phyloP scores from a whole-genome alignment of 2,797 vertebrate genomes.

The Diplodus puntazzo region DNA sequence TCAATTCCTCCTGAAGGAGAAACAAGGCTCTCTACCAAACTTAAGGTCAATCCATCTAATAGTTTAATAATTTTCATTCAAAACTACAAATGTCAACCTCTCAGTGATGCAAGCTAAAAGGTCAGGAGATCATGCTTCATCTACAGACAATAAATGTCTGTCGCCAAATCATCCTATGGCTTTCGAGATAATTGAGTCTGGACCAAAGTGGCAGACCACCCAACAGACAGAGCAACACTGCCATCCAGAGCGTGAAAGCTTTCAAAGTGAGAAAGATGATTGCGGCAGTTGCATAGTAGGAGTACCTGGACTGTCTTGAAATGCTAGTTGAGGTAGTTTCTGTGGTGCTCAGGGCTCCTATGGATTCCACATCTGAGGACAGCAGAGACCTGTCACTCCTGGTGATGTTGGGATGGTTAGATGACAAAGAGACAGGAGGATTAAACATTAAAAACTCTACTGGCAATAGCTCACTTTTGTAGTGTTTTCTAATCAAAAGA shows the following conservation, averaged over 20 bases:
- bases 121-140: neutral
- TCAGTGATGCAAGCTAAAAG: neutral
- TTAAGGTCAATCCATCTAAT: neutral
- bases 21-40: neutral
- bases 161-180: neutral
- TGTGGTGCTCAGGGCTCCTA: constrained; percentile 93
- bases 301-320: constrained; percentile 94
- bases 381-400: constrained; percentile 90
- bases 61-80: neutral
- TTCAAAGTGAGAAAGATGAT: neutral
- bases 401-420: constrained; percentile 62
- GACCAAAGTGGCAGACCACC: neutral
- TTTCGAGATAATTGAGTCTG: neutral
- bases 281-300: neutral
- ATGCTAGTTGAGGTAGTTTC: constrained; percentile 99
- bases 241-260: neutral
- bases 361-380: constrained; percentile 95
- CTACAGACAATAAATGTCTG: neutral
- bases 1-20: too few species aligned
- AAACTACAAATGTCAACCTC: neutral
- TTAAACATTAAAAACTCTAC: neutral
- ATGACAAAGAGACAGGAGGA: neutral
- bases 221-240: neutral
- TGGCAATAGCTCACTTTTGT: neutral
- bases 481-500: neutral